Evolutionary conservation across 2,113 vertebrate genomes (phyloP).

Genomic region (Elgaria multicarinata): DNA sequence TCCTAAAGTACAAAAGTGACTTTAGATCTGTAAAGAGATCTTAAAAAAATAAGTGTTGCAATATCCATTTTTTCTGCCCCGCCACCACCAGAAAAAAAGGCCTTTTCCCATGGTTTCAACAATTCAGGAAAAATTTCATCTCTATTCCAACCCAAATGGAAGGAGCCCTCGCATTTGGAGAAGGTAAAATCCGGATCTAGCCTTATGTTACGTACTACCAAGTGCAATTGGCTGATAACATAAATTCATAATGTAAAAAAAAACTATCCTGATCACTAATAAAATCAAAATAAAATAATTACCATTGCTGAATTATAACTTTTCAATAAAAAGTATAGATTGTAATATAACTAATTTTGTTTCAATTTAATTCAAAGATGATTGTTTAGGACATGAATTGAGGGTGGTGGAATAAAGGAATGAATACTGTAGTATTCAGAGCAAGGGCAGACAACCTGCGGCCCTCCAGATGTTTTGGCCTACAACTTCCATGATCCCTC

Average conservation of each 20-base stretch:
- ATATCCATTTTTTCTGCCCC: too few species aligned
- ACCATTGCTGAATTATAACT: not conserved
- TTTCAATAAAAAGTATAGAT: not conserved
- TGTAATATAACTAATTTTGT: not conserved
- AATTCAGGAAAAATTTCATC: too few species aligned
- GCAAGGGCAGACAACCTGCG: not conserved
- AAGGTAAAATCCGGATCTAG: too few species aligned
- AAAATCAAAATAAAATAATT: not conserved
- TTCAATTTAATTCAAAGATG: too few species aligned
- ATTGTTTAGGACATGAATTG: not conserved
- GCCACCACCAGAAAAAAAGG: too few species aligned
- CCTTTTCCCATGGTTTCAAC: too few species aligned
- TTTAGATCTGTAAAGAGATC: too few species aligned
- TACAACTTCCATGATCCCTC: not conserved
- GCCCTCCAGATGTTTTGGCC: not conserved
- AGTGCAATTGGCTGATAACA: not conserved
- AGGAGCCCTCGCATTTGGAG: too few species aligned
- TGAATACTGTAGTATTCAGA: not conserved
- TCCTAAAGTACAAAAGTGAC: too few species aligned
- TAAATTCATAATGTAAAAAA: not conserved
- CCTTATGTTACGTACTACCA: not conserved
- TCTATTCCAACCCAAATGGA: too few species aligned
- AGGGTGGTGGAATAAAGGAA: not conserved
- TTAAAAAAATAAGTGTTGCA: too few species aligned
- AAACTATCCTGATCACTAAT: not conserved